Evolutionary conservation across 2,888 invertebrate species (phyloP), one percentile per base, ranked within the genome.

Genomic region (Beris chalybata): DNA sequence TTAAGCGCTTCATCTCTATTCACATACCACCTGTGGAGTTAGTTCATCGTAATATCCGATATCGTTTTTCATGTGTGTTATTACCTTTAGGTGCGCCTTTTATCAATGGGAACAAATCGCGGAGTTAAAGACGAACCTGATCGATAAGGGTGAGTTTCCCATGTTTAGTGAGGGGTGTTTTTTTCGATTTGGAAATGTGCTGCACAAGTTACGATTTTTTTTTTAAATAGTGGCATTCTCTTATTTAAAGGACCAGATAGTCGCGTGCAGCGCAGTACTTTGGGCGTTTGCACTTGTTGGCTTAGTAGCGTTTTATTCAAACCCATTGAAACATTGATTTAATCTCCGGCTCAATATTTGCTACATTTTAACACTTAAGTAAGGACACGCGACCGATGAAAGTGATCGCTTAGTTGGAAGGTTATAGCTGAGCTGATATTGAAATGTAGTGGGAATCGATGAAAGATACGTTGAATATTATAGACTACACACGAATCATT

Each of bases 351-450:
- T 58, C 55, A 56, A 57, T 63, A 38, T 45, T 58, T 59, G 47
- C 54, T 53, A 59, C 59, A 54, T 66, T 47, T 52, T 61, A 61
- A 38, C 61, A 61, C 64, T 56, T 68, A 68, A 66, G 68, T 61
- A 63, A 44, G 11, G 52, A 32, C 68, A 68, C 68, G 66, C 57
- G 68, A 30, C 66, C 4, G 31, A 66, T 68, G 68, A 68, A 66
- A 68, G 57, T 64, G 66, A 68, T 68, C 68, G 48, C 57, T 57
- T 57, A 52, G 22, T 30, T 68, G 56, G 61, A 61, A 56, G 63
- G 48, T 56, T 64, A 22, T 38, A 38, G 5, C 38, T 22, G 22
- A 38, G 38, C 9, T 38, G 38, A 38, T 7, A 38, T 9, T 38
- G 38, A 38, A 38, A 38, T 5, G 22, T 22, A 22, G 38, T 7